Percentiles rank a stretch among this genome's conserved stretches.
Evolutionary conservation across 2,888 invertebrate genomes (phyloP).

Genomic region (Phasia obesa): DNA sequence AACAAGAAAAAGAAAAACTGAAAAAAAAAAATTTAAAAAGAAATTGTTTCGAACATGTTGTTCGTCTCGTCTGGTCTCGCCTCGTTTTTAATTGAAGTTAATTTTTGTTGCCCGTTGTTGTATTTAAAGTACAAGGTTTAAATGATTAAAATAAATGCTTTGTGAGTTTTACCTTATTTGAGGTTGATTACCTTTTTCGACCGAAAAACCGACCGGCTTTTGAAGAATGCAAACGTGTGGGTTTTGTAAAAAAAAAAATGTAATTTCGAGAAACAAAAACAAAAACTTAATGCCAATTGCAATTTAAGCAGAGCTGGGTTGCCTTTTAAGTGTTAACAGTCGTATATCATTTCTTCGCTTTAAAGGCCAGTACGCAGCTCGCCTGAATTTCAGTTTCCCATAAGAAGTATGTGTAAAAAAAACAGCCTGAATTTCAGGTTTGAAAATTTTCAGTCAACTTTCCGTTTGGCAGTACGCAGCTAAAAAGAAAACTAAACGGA

Average conservation of each 20-base stretch:
- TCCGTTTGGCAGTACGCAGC: too few species aligned
- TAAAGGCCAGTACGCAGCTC: too few species aligned
- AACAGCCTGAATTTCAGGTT: too few species aligned
- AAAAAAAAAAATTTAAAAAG: constrained; percentile 21
- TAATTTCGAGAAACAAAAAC: neutral
- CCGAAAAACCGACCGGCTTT: constrained; percentile 19
- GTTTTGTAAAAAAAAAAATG: constrained; percentile 16
- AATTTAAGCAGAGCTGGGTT: constrained; percentile 1
- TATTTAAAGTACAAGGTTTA: constrained; percentile 48
- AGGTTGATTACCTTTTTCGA: constrained; percentile 47
- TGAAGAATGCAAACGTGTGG: constrained; percentile 2
- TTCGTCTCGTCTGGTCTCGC: constrained; percentile 19
- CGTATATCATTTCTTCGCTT: too few species aligned
- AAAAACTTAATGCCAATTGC: constrained; percentile 3
- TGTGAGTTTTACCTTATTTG: constrained; percentile 35
- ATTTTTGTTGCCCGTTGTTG: constrained; percentile 1
- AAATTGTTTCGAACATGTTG: constrained; percentile 51
- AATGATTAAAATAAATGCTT: constrained; percentile 20
- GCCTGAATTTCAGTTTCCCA: too few species aligned
- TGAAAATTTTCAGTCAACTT: too few species aligned
- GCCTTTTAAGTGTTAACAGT: too few species aligned
- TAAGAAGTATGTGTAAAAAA: too few species aligned
- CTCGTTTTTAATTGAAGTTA: constrained; percentile 34
- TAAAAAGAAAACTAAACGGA: too few species aligned
- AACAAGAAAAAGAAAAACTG: neutral